These are phyloP conservation scores for Trichomalopsis sarcophagae DNA, from an alignment of 1,140 invertebrate genomes.

Conservation along the genomic window DNA sequence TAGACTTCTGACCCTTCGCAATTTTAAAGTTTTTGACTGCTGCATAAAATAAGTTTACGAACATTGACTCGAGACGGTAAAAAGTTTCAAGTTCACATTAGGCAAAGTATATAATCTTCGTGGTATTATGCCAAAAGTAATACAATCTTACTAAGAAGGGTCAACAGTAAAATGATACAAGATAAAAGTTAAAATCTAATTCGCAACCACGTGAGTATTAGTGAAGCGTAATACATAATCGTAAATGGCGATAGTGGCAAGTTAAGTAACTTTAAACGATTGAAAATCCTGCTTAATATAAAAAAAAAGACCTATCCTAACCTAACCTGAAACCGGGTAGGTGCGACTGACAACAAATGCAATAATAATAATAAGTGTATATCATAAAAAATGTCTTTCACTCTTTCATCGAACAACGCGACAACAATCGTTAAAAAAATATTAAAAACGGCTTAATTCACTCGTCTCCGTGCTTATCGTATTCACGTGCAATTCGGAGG, in stretches of 20 bases:
- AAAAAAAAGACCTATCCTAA: slow-evolving; percentile 53
- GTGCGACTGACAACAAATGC: slow-evolving; percentile 56
- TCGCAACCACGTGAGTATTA: slow-evolving; percentile 66
- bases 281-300: slow-evolving; percentile 39
- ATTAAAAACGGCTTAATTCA: slow-evolving; percentile 51
- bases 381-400: slow-evolving; percentile 22
- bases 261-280: slow-evolving; percentile 52
- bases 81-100: background rate
- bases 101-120: background rate
- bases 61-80: background rate
- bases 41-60: background rate
- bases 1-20: slow-evolving; percentile 12
- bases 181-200: slow-evolving; percentile 53
- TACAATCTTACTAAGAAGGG: background rate
- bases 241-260: slow-evolving; percentile 51
- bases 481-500: slow-evolving; percentile 34
- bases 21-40: slow-evolving; percentile 35
- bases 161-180: slow-evolving; percentile 47
- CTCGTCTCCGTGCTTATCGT: slow-evolving; percentile 28
- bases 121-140: too few relatives aligned
- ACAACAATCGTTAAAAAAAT: slow-evolving; percentile 59
- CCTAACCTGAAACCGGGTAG: slow-evolving; percentile 46
- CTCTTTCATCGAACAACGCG: slow-evolving; percentile 41
- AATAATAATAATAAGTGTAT: slow-evolving; percentile 37
- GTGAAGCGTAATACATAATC: slow-evolving; percentile 61